Conservation (phyloP, 2,113 vertebrate genomes). For the Callithrix jacchus region DNA sequence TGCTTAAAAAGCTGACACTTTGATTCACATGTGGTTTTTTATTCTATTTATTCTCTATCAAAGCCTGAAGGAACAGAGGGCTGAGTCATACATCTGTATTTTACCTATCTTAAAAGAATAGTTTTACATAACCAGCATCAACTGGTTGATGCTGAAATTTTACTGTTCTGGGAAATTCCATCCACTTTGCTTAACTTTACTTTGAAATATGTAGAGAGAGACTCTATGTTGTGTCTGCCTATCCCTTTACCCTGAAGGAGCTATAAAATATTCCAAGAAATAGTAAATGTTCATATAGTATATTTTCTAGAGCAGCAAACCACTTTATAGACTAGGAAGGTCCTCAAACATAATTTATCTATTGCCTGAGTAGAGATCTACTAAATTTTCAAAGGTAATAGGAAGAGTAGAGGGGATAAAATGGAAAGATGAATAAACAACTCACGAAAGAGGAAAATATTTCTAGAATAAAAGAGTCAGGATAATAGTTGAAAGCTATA, state of each 20-base stretch:
- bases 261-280: neutral
- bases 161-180: neutral
- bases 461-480: neutral
- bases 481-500: neutral
- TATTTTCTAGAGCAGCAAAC: neutral
- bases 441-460: neutral
- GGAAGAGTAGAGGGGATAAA: neutral
- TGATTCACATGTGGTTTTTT: neutral
- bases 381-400: neutral
- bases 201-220: neutral
- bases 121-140: neutral
- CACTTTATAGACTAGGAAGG: neutral
- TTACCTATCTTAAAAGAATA: neutral
- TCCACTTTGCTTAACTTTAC: neutral
- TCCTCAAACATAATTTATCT: neutral
- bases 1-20: neutral
- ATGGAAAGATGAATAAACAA: neutral
- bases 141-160: neutral
- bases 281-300: neutral
- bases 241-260: neutral
- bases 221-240: neutral
- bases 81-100: neutral
- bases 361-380: neutral
- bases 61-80: neutral
- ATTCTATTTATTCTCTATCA: neutral